Conservation (phyloP, 1,140 invertebrate species). For the Drosophila athabasca region DNA sequence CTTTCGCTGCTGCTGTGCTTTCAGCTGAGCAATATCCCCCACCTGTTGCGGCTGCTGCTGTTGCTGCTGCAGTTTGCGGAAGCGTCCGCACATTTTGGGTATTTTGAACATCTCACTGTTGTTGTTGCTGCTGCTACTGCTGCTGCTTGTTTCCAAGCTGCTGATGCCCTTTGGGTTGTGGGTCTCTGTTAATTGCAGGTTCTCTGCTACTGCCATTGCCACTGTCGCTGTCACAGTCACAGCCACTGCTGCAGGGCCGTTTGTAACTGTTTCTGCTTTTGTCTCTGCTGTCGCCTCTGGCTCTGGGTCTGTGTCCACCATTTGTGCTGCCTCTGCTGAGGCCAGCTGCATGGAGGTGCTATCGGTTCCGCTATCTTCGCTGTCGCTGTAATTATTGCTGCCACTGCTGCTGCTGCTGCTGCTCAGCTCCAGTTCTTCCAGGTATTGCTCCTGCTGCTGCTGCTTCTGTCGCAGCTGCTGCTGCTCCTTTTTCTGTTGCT, state of each 20-base stretch:
- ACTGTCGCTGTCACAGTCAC: not conserved
- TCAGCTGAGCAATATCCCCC: conserved; percentile 33
- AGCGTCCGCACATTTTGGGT: conserved; percentile 61
- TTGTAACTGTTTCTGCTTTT: conserved; percentile 1
- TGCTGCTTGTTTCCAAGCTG: conserved; percentile 12
- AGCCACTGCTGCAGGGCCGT: conserved; percentile 2
- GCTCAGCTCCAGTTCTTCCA: conserved; percentile 30
- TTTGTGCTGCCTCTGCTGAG: conserved; percentile 4
- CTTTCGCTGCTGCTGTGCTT: conserved; percentile 65
- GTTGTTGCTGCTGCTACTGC: conserved; percentile 13
- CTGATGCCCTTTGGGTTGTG: conserved; percentile 4
- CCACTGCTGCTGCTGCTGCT: conserved; percentile 18
- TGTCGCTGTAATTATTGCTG: conserved; percentile 28
- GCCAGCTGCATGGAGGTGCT: conserved; percentile 3
- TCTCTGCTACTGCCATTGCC: not conserved
- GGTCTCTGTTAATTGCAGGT: conserved; percentile 2
- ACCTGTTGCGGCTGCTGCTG: conserved; percentile 24
- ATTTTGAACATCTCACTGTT: conserved; percentile 49
- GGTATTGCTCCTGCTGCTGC: conserved; percentile 23
- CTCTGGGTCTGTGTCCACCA: no score
- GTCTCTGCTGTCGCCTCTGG: no score
- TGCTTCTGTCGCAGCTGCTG: conserved; percentile 35
- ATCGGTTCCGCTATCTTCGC: conserved; percentile 41
- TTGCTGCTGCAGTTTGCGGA: conserved; percentile 54
- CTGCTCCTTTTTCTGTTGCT: conserved; percentile 47